Base-by-base conservation (phyloP, 1,140 invertebrate species). In the Temnothorax longispinosus region DNA sequence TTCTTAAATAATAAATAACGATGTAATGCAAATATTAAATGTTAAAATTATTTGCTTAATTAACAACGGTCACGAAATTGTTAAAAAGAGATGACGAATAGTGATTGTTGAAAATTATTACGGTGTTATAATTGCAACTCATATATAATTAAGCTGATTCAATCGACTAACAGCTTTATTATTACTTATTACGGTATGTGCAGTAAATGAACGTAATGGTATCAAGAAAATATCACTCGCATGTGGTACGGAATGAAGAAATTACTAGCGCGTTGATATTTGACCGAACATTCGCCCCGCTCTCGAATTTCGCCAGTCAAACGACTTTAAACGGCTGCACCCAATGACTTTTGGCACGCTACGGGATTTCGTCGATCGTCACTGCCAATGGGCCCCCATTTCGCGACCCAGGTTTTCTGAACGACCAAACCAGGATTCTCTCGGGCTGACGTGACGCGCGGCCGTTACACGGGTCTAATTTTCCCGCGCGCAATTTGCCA, bases 401-500 rank as follows among this genome's bases (percentile, higher is more conserved):
- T 35, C 54, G 32, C n/a, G 11, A 13, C 60, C 54, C 21, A 50
- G 41, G 47, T 87, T 50, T 65, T 47, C 41, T 64, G 64, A 54
- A 50, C 60, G 18, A 56, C 10, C 56, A 41, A 78, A 69, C 44
- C 47, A 60, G 67, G 65, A 89, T 75, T 76, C 72, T 76, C 72
- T 58, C 69, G 32, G 56, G 41, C 35, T 90, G 58, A 69, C 88
- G 88, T 90, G 88, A 78, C 64, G 58, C 27, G 5, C 44, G 56
- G 80, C 69, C 86, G 89, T 90, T 90, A 88, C 56, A 21, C 21
- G 52, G 71, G 69, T 41, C 82, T 88, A 88, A 76, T 90, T 90
- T 86, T 77, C 78, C 15, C n/a, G 47, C 41, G 47, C 52, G 64
- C 67, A 56, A 85, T 90, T 90, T 62, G 78, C 89, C 47, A 72